A percentile compares a stretch with the other conserved stretches of the same genome.
These are phyloP conservation scores for Falcunculus frontatus DNA, from an alignment of 2,113 vertebrate genomes.

Conservation along the genomic window DNA sequence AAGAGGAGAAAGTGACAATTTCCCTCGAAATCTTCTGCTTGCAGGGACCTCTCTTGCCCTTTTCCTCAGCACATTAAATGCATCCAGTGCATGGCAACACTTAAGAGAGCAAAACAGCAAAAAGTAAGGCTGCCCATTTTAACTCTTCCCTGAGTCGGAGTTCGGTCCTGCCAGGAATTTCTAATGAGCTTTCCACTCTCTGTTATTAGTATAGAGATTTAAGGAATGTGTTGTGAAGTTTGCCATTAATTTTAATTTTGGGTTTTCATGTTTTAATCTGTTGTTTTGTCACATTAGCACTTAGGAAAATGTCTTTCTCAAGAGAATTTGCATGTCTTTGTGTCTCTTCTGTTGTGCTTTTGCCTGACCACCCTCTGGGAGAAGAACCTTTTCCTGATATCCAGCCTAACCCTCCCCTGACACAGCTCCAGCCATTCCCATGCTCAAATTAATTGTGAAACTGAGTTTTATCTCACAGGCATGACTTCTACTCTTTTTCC, in stretches of 20 bases:
- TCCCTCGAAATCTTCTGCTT: neutral
- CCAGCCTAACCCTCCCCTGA: neutral
- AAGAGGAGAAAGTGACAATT: conserved; percentile 8
- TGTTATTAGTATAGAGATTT: neutral
- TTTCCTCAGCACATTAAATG: neutral
- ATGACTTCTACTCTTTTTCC: neutral
- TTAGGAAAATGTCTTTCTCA: neutral
- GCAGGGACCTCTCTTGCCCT: neutral
- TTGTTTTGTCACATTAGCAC: neutral
- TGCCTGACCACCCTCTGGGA: neutral
- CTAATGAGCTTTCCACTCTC: neutral
- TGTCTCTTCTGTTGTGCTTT: neutral
- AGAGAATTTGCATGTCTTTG: neutral
- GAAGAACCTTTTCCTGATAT: neutral
- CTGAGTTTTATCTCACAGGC: neutral
- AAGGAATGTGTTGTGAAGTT: neutral
- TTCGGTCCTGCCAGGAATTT: neutral
- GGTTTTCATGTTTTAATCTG: neutral
- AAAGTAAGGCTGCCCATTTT: neutral
- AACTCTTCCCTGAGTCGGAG: neutral
- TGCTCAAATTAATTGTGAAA: neutral
- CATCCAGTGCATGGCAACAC: neutral
- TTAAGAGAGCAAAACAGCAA: neutral
- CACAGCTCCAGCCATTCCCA: neutral
- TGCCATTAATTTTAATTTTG: neutral